These are phyloP conservation scores for Leptodactylus fuscus DNA, from an alignment of 2,113 vertebrate genomes.

Conservation along the genomic window DNA sequence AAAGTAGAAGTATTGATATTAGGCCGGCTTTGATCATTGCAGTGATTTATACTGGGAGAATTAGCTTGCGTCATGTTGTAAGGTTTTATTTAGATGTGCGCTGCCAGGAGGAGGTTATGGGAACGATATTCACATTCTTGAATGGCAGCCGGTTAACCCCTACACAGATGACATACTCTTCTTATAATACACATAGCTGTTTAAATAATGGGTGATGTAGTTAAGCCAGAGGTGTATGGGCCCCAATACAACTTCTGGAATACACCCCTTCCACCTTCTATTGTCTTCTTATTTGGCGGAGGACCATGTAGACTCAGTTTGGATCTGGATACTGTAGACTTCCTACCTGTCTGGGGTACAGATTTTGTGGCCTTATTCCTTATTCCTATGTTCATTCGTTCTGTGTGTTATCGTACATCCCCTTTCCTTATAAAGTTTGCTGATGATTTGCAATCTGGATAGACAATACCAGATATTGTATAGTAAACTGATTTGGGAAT, in stretches of 20 bases:
- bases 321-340: too few species aligned
- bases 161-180: not conserved
- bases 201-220: not conserved
- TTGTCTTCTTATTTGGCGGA: not conserved
- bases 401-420: too few species aligned
- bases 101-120: slow-evolving; percentile 20
- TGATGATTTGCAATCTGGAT: too few species aligned
- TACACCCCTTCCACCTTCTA: not conserved
- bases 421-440: too few species aligned
- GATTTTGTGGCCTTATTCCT: too few species aligned
- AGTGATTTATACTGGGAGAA: slow-evolving; percentile 17
- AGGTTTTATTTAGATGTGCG: slow-evolving; percentile 16
- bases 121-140: not conserved
- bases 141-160: not conserved
- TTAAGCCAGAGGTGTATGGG: not conserved
- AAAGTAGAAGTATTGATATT: slow-evolving; percentile 30
- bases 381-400: too few species aligned
- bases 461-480: too few species aligned
- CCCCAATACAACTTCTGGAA: not conserved
- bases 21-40: slow-evolving; percentile 14
- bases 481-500: too few species aligned
- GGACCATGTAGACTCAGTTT: not conserved
- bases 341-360: too few species aligned
- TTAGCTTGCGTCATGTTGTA: slow-evolving; percentile 19
- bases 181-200: not conserved